phyloP scores from a whole-genome alignment of 2,113 vertebrate genomes.

The Podilymbus podiceps region DNA sequence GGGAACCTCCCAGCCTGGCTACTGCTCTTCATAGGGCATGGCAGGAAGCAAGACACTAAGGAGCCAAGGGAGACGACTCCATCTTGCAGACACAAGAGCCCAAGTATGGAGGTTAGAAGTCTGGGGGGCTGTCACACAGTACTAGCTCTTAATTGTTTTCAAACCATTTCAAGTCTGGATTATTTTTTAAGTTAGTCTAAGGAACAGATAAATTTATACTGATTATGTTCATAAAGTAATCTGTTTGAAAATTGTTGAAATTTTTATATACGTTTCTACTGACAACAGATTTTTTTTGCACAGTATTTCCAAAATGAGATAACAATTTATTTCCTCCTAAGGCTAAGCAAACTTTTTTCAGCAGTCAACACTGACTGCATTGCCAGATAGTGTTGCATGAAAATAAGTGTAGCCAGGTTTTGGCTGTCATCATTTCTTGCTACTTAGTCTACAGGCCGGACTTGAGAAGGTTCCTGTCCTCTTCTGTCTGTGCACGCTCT shows the following conservation, averaged over 20 bases:
- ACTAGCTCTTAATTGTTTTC: background rate
- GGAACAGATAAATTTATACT: background rate
- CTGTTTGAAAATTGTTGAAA: background rate
- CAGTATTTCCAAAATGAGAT: background rate
- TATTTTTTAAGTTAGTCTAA: background rate
- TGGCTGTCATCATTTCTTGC: background rate
- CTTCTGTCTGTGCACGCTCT: background rate
- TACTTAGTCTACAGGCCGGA: background rate
- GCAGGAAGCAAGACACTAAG: background rate
- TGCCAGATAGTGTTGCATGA: background rate
- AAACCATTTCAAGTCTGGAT: background rate
- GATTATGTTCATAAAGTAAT: too few relatives aligned
- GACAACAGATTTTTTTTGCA: background rate
- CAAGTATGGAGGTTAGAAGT: background rate
- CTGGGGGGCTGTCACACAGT: background rate
- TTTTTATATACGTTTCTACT: background rate
- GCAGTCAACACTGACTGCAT: background rate
- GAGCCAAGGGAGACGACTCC: background rate
- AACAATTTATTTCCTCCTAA: background rate
- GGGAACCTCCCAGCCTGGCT: background rate
- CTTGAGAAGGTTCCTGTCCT: background rate
- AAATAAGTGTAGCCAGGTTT: background rate
- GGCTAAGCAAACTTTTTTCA: background rate
- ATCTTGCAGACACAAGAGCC: background rate
- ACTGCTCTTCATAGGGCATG: background rate